Conservation (phyloP, 2,797 vertebrate species). For the Eurystomus glaucurus region DNA sequence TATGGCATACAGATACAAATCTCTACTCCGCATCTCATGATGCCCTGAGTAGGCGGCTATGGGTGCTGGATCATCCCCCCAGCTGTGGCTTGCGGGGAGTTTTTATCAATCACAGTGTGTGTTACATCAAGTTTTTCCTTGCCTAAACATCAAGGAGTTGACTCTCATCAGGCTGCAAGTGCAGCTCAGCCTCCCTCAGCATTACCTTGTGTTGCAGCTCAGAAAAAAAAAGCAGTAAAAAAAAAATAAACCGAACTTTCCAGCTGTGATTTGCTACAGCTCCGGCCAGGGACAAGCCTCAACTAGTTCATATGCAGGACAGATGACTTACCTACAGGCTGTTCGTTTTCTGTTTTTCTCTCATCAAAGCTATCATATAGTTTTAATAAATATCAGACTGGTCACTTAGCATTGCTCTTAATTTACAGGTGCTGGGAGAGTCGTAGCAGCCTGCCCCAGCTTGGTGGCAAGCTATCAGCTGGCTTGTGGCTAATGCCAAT, state of each 20-base stretch:
- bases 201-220: neutral
- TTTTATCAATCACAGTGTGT: neutral
- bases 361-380: neutral
- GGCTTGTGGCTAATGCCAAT: fast-evolving
- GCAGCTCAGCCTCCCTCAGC: neutral
- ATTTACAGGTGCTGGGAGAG: neutral
- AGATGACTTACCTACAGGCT: neutral
- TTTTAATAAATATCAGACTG: neutral
- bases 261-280: neutral
- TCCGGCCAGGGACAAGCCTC: fast-evolving
- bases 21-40: neutral
- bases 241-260: neutral
- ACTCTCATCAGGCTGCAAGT: neutral
- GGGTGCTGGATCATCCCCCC: neutral
- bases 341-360: neutral
- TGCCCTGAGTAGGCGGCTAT: fast-evolving
- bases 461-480: fast-evolving
- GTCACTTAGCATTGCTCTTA: neutral
- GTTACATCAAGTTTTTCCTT: neutral
- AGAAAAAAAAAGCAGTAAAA: neutral
- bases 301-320: fast-evolving
- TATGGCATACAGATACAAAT: neutral
- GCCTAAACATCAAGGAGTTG: neutral
- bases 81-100: fast-evolving
- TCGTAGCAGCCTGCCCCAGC: neutral